Conservation (phyloP, 2,888 invertebrate species). For the Drosophila mulleri region DNA sequence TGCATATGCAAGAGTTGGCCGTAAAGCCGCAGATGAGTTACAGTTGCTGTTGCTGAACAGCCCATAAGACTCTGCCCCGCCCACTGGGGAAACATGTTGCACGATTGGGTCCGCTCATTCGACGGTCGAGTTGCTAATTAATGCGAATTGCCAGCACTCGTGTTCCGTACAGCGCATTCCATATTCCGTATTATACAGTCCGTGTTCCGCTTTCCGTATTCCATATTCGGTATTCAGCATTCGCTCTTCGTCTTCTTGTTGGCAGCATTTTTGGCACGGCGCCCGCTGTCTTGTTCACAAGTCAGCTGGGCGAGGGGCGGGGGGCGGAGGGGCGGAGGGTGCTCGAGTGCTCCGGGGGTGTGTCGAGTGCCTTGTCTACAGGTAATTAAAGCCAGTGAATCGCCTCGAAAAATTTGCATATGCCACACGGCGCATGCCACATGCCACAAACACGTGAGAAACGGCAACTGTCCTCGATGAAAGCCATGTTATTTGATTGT, state of each 20-base stretch:
- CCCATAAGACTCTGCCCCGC: constrained; percentile 13
- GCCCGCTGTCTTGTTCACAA: constrained; percentile 72
- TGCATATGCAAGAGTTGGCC: constrained; percentile 36
- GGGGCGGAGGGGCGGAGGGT: too few species aligned
- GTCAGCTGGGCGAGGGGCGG: constrained; percentile 16
- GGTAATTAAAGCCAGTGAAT: constrained; percentile 70
- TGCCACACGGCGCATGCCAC: constrained; percentile 46
- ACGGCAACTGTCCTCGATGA: constrained; percentile 59
- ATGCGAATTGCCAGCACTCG: constrained; percentile 44
- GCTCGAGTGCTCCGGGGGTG: neutral
- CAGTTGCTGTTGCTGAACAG: neutral
- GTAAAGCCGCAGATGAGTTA: constrained; percentile 21
- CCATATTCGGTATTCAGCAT: constrained; percentile 13
- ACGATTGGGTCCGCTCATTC: constrained; percentile 6
- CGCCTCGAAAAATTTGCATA: constrained; percentile 65
- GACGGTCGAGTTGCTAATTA: constrained; percentile 55
- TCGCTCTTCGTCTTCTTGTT: constrained; percentile 15
- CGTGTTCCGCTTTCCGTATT: neutral
- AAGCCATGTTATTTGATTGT: constrained; percentile 72
- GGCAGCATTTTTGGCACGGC: constrained; percentile 60
- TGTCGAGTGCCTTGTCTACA: constrained; percentile 63
- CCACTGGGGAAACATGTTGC: constrained; percentile 33
- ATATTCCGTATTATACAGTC: constrained; percentile 14
- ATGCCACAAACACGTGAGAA: constrained; percentile 58
- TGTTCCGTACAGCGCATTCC: neutral